Evolutionary conservation across 2,113 vertebrate genomes (phyloP).

Genomic region (Percopsis transmontana): DNA sequence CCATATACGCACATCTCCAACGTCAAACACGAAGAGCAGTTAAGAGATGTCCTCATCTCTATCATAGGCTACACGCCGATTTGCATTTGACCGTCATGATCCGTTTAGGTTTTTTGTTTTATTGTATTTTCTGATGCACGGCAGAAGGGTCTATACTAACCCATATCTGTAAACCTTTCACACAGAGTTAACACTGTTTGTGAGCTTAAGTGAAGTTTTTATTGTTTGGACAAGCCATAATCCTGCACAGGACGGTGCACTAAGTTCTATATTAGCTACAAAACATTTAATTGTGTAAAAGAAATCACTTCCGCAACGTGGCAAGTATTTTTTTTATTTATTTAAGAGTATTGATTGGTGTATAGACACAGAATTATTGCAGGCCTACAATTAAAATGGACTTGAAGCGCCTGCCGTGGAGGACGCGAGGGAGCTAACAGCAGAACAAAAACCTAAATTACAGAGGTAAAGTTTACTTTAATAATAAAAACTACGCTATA

Average conservation of each 20-base stretch:
- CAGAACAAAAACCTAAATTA: constrained; percentile 21
- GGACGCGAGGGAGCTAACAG: constrained; percentile 54
- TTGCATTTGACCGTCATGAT: constrained; percentile 4
- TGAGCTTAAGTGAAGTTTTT: constrained; percentile 37
- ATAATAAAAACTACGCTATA: background rate
- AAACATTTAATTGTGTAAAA: background rate
- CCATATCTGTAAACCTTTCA: background rate
- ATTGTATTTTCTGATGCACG: background rate
- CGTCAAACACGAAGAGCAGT: constrained; percentile 32
- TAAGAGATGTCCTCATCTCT: constrained; percentile 4
- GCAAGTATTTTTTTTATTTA: constrained; percentile 29
- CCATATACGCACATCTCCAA: constrained; percentile 40
- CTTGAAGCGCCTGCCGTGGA: constrained; percentile 56
- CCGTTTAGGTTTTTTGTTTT: background rate
- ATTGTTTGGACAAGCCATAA: constrained; percentile 1
- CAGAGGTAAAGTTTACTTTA: constrained; percentile 50
- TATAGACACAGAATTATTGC: constrained; percentile 46
- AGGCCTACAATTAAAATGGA: constrained; percentile 64
- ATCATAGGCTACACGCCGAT: background rate
- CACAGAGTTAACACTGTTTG: background rate
- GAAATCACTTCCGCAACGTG: constrained; percentile 7
- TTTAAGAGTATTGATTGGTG: constrained; percentile 43
- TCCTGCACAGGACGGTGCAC: background rate
- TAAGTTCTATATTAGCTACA: background rate
- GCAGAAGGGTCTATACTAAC: background rate